Percentiles rank a stretch among this genome's conserved stretches.
Evolutionary conservation across 1,140 invertebrate species (phyloP).

Genomic region (Tenebrio molitor): DNA sequence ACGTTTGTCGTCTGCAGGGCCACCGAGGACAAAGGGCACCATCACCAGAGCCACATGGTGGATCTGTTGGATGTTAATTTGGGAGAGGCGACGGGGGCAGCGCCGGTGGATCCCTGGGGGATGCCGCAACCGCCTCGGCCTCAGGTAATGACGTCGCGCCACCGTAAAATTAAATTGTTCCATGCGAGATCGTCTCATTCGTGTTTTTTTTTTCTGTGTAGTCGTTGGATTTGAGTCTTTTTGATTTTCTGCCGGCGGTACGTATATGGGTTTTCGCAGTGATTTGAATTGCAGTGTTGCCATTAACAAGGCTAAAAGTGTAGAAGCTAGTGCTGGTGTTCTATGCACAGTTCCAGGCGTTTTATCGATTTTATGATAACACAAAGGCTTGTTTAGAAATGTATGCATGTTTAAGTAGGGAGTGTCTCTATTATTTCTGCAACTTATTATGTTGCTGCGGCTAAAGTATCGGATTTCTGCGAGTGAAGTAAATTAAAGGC

Average conservation of each 20-base stretch:
- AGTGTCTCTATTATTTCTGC: too few species aligned
- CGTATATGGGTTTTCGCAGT: slow-evolving; percentile 41
- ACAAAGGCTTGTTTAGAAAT: too few species aligned
- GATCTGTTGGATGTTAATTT: slow-evolving; percentile 88
- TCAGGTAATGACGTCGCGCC: slow-evolving; percentile 54
- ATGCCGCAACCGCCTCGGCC: slow-evolving; percentile 68
- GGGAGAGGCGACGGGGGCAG: slow-evolving; percentile 71
- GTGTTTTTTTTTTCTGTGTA: slow-evolving; percentile 46
- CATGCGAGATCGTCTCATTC: slow-evolving; percentile 10
- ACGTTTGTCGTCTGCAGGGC: slow-evolving; percentile 28
- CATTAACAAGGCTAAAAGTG: not conserved
- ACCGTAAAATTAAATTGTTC: too few species aligned
- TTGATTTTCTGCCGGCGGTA: slow-evolving; percentile 53
- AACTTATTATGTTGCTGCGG: too few species aligned
- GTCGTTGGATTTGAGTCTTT: slow-evolving; percentile 59
- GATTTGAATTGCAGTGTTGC: not conserved
- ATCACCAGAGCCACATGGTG: slow-evolving; percentile 77
- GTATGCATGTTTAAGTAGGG: too few species aligned
- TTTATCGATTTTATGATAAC: not conserved
- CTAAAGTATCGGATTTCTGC: too few species aligned
- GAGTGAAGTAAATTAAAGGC: too few species aligned
- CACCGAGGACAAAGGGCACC: slow-evolving; percentile 17
- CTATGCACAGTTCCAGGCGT: not conserved
- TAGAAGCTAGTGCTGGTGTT: not conserved
- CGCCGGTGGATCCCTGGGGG: slow-evolving; percentile 79